Evolutionary conservation across 2,888 invertebrate genomes (phyloP).

Genomic region (Hipparchia semele): DNA sequence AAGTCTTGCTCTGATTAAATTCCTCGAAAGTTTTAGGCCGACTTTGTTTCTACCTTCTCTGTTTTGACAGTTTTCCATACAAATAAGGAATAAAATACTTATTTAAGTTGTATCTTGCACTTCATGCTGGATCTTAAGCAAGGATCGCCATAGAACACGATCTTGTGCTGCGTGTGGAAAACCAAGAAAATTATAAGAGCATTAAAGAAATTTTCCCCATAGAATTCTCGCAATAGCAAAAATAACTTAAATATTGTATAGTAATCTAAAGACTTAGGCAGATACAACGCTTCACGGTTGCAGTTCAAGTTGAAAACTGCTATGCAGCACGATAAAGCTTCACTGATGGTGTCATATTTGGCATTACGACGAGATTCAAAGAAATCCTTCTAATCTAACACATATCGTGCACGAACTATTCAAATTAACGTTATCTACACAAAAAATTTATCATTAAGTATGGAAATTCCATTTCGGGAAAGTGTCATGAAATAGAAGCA

Average conservation of each 20-base stretch:
- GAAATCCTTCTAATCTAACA: too few relatives aligned
- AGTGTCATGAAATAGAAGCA: too few relatives aligned
- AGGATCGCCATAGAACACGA: too few relatives aligned
- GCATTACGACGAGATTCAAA: too few relatives aligned
- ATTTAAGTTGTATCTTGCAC: background rate
- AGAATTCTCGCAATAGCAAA: background rate
- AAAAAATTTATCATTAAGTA: too few relatives aligned
- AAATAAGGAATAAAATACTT: background rate
- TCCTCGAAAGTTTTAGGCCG: background rate
- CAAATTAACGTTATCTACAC: too few relatives aligned
- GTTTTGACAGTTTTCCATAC: background rate
- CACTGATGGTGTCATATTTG: too few relatives aligned
- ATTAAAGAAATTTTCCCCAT: background rate
- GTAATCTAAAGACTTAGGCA: conserved; percentile 15
- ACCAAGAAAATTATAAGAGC: background rate
- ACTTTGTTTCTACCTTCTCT: background rate
- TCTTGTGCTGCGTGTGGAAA: background rate
- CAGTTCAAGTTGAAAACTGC: background rate
- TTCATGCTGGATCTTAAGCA: background rate
- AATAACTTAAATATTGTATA: conserved; percentile 10
- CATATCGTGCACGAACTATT: too few relatives aligned
- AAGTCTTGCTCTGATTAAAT: conserved; percentile 9
- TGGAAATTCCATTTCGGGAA: too few relatives aligned
- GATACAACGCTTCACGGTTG: background rate
- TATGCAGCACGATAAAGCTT: too few relatives aligned